Percentiles rank a stretch among this genome's conserved stretches.
These are phyloP conservation scores for Crocodylus rhombifer DNA, from an alignment of 2,797 vertebrate genomes.

Conservation along the genomic window DNA sequence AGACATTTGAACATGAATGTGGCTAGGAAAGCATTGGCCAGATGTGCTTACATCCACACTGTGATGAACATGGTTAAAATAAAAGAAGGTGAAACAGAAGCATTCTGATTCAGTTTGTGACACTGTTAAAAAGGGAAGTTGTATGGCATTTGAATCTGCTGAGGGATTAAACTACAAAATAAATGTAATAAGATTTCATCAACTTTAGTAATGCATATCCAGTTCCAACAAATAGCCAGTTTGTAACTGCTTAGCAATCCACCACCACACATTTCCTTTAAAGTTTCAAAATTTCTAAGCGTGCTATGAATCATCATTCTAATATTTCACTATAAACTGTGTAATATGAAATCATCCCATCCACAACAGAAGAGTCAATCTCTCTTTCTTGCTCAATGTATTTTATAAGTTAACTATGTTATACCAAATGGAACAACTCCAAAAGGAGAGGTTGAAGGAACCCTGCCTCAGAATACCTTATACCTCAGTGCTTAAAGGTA, in stretches of 20 bases:
- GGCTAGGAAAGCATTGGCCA: neutral
- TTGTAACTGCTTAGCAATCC: neutral
- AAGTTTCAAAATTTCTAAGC: neutral
- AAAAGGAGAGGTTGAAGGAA: neutral
- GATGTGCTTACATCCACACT: conserved; percentile 15
- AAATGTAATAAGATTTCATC: neutral
- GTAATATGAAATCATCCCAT: neutral
- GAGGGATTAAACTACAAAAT: neutral
- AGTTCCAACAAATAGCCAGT: neutral
- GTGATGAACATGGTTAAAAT: neutral
- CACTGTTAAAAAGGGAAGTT: neutral
- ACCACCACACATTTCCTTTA: neutral
- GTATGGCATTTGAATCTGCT: neutral
- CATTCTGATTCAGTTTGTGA: neutral
- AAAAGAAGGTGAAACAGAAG: neutral
- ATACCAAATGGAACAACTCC: neutral
- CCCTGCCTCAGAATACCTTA: neutral
- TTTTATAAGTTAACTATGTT: neutral
- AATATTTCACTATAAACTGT: neutral
- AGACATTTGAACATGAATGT: neutral
- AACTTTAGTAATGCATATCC: accelerated
- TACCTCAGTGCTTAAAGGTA: neutral
- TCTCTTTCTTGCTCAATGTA: too few relatives aligned
- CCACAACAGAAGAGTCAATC: neutral
- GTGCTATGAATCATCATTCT: neutral